These are phyloP conservation scores for Malaclemys terrapin DNA, from an alignment of 2,113 vertebrate genomes.

Conservation along the genomic window DNA sequence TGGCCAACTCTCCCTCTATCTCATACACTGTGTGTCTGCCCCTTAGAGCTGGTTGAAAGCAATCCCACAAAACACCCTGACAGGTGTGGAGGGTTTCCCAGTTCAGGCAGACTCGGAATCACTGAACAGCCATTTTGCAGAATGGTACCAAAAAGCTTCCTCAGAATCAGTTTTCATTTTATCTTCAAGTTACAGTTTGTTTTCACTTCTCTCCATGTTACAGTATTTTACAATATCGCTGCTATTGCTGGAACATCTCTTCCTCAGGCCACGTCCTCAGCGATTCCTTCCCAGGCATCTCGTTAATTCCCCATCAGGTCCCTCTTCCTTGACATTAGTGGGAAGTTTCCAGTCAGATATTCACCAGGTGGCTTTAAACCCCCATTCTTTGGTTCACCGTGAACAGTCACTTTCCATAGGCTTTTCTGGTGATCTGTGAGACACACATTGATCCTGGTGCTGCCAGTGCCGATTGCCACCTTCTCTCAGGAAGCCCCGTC, in stretches of 20 bases:
- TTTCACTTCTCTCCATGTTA: fast-evolving
- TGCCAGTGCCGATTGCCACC: background rate
- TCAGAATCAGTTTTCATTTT: too few species aligned
- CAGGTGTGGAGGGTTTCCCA: too few species aligned
- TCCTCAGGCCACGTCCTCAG: background rate
- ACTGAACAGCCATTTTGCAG: too few species aligned
- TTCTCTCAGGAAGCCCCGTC: background rate
- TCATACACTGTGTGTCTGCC: background rate
- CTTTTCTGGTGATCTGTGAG: background rate
- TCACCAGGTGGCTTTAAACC: background rate
- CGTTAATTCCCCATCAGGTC: background rate
- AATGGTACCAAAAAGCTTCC: too few species aligned
- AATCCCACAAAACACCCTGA: background rate
- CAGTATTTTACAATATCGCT: fast-evolving
- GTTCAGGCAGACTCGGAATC: too few species aligned
- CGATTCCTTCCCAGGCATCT: background rate
- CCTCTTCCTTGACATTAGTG: background rate
- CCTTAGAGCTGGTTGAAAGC: background rate
- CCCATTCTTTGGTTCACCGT: background rate
- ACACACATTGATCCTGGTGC: background rate
- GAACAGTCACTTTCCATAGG: background rate
- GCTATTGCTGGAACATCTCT: background rate
- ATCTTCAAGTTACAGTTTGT: background rate
- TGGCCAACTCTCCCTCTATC: background rate
- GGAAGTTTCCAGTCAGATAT: background rate